These are phyloP conservation scores for Akabosia matsudoensis DNA, from an alignment of 1,140 invertebrate species.

Conservation along the genomic window DNA sequence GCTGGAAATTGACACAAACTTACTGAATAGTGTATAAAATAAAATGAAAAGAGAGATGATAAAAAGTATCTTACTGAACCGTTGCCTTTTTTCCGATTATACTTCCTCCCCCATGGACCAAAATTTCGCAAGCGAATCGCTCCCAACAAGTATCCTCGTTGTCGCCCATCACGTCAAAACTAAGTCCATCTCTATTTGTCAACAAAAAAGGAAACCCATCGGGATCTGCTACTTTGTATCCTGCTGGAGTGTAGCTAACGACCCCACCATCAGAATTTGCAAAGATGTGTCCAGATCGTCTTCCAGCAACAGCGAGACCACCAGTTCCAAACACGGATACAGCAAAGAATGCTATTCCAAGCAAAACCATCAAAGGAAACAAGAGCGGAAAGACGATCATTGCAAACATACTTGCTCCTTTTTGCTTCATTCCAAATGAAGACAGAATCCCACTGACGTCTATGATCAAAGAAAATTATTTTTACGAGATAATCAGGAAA, in stretches of 20 bases:
- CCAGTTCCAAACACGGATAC: conserved; percentile 17
- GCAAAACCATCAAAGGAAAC: conserved; percentile 18
- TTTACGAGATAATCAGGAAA: not conserved
- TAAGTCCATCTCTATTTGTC: conserved; percentile 18
- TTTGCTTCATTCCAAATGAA: conserved; percentile 16
- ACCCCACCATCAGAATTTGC: not conserved
- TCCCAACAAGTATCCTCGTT: conserved; percentile 4
- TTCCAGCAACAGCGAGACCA: not conserved
- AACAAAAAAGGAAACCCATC: not conserved
- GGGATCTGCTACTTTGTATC: not conserved
- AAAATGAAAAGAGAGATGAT: not conserved
- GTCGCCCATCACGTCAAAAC: not conserved
- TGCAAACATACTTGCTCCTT: conserved; percentile 21
- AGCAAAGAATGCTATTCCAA: conserved; percentile 7
- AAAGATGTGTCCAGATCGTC: not conserved
- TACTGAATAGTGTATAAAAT: not conserved
- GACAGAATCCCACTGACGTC: conserved; percentile 15
- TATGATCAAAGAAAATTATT: conserved; percentile 7
- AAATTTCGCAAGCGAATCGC: conserved; percentile 12
- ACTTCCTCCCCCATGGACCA: not conserved
- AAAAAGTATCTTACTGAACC: not conserved
- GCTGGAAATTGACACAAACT: not conserved
- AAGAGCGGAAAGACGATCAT: conserved; percentile 30
- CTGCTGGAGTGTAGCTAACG: not conserved
- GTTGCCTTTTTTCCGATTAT: not conserved